Percentiles rank a stretch among this genome's conserved stretches.
Evolutionary conservation across 2,797 vertebrate genomes (phyloP).

Genomic region (Myotis pilosus): DNA sequence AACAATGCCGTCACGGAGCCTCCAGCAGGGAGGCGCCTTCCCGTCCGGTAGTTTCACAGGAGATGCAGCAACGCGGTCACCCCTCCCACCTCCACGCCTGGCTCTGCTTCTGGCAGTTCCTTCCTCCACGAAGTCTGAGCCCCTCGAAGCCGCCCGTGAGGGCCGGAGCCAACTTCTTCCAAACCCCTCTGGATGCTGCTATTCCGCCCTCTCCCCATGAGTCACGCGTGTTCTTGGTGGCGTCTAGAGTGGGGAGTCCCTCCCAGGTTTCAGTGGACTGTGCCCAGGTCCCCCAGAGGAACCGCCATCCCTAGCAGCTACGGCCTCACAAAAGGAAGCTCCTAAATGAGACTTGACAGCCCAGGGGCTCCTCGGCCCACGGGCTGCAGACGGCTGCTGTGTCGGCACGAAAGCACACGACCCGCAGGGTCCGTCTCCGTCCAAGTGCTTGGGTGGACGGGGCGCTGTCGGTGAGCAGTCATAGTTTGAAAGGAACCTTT

Average conservation of each 20-base stretch:
- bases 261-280: neutral
- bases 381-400: neutral
- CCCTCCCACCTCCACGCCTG: neutral
- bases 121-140: neutral
- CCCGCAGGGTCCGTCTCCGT: neutral
- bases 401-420: neutral
- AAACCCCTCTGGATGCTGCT: neutral
- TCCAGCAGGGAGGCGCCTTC: neutral
- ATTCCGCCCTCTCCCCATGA: neutral
- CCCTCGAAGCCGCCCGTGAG: neutral
- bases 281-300: neutral
- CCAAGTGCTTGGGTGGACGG: neutral
- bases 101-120: neutral
- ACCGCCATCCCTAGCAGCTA: neutral
- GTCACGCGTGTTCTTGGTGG: neutral
- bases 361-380: accelerated
- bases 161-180: neutral
- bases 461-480: neutral
- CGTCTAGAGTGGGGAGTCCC: neutral
- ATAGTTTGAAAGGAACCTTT: neutral
- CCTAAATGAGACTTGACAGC: too few species aligned
- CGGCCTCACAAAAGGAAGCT: neutral
- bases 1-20: too few species aligned
- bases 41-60: neutral
- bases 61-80: neutral